Percentiles rank a stretch among this genome's conserved stretches.
These are phyloP conservation scores for Aphidius gifuensis DNA, from an alignment of 1,140 invertebrate genomes.

Conservation along the genomic window DNA sequence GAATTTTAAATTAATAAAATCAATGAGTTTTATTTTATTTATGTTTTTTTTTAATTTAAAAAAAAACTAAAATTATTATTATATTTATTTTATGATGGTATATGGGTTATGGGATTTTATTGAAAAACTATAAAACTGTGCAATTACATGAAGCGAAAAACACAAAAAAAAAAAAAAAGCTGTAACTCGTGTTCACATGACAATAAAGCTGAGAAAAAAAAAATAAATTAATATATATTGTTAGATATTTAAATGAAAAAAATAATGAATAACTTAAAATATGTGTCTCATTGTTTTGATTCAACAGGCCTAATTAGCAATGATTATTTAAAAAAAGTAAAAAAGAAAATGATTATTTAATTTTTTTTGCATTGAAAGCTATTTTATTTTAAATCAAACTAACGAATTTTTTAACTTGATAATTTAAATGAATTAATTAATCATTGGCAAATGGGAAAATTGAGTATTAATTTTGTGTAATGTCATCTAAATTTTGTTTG, in stretches of 20 bases:
- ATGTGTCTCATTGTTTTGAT: slow-evolving; percentile 40
- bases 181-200: slow-evolving; percentile 7
- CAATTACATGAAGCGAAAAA: slow-evolving; percentile 9
- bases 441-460: slow-evolving; percentile 13
- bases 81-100: no score
- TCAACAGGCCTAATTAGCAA: slow-evolving; percentile 24
- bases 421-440: not conserved
- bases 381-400: not conserved
- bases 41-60: no score
- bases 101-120: not conserved
- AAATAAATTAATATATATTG: slow-evolving; percentile 1
- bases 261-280: slow-evolving; percentile 48
- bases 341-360: slow-evolving; percentile 27
- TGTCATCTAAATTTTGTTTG: slow-evolving; percentile 36
- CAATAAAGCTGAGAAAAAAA: not conserved
- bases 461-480: slow-evolving; percentile 29
- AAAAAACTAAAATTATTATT: no score
- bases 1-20: no score
- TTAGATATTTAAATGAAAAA: slow-evolving; percentile 24
- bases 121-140: not conserved
- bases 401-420: no score
- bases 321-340: slow-evolving; percentile 22
- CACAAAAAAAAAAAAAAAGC: slow-evolving; percentile 20
- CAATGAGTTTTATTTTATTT: no score
- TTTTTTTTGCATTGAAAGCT: slow-evolving; percentile 7